Evolutionary conservation across 2,113 vertebrate species (phyloP).

Genomic region (Pycnonotus jocosus): DNA sequence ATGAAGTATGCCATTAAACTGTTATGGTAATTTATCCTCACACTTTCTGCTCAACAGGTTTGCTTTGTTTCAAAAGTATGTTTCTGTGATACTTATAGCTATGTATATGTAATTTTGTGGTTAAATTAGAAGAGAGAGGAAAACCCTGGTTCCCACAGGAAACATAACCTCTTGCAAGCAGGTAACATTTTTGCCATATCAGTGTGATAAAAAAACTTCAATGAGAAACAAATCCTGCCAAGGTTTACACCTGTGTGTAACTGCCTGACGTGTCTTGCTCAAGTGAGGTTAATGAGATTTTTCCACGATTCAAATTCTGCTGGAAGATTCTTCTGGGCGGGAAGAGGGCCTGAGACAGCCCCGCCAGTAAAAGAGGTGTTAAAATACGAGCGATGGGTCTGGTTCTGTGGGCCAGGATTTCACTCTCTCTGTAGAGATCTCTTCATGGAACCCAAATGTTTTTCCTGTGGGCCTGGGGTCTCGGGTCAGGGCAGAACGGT

Average conservation of each 20-base stretch:
- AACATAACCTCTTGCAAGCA: background rate
- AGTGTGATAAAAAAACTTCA: slow-evolving; percentile 47
- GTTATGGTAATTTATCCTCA: slow-evolving; percentile 12
- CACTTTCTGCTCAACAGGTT: slow-evolving; percentile 56
- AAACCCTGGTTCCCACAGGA: slow-evolving; percentile 56
- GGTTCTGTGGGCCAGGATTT: background rate
- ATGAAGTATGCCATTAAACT: slow-evolving; percentile 5
- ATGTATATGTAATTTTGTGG: slow-evolving; percentile 56
- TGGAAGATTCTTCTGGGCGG: background rate
- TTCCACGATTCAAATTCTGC: background rate
- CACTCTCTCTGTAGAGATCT: background rate
- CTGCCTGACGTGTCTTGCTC: background rate
- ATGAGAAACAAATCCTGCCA: background rate
- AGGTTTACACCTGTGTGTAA: slow-evolving; percentile 31
- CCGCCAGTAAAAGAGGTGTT: background rate
- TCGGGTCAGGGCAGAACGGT: background rate
- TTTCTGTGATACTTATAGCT: slow-evolving; percentile 44
- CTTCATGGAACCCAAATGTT: fast-evolving
- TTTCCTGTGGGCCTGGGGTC: background rate
- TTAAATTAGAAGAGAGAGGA: slow-evolving; percentile 22
- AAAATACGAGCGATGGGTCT: background rate
- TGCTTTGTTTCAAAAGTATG: slow-evolving; percentile 26
- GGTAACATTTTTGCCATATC: background rate
- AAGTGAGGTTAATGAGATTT: background rate
- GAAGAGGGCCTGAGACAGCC: background rate